Evolutionary conservation across 2,888 invertebrate genomes (phyloP), one percentile per base, ranked within the genome.

Genomic region (Ditula angustiorana): DNA sequence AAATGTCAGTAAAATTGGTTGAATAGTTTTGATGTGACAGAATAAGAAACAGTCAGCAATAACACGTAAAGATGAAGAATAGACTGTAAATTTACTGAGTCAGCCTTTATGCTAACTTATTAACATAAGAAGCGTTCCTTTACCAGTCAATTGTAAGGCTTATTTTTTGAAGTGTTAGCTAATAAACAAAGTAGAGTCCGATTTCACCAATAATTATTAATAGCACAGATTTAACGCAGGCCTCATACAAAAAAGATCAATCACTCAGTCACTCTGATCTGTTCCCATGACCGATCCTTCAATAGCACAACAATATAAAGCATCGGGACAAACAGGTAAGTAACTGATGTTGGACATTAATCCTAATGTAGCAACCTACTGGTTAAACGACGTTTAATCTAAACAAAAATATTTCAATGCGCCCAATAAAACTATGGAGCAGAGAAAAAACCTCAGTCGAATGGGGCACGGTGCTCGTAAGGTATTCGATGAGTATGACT

Each of bases 381-480:
- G 80, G 77, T 81, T 86, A 90, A 88, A 87, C 85, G 88, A 82
- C 90, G 86, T 90, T 90, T 91, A 87, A 90, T 91, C 89, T 90
- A 86, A 88, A 90, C 90, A 86, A 87, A 90, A 91, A 92, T 91
- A 92, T 90, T 91, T 90, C 86, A 90, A 90, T 88, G 89, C 82
- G 75, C 78, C 86, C 87, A 91, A 90, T 88, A 90, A 90, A 89
- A 91, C 83, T 86, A 86, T 86, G 81, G 80, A 78, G 80, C 76
- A 75, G 78, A 81, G 82, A 87, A 91, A 90, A 90, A 90, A 87
- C 75, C 71, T 67, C 74, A 75, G 77, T 79, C 81, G 80, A 80
- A 82, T 80, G 80, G 81, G 77, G 79, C 81, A 77, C 80, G 81
- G 78, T 77, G 84, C 86, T 84, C 86, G 88, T 86, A 89, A 88